phyloP scores from a whole-genome alignment of 2,888 invertebrate genomes.

The Scaeva pyrastri region DNA sequence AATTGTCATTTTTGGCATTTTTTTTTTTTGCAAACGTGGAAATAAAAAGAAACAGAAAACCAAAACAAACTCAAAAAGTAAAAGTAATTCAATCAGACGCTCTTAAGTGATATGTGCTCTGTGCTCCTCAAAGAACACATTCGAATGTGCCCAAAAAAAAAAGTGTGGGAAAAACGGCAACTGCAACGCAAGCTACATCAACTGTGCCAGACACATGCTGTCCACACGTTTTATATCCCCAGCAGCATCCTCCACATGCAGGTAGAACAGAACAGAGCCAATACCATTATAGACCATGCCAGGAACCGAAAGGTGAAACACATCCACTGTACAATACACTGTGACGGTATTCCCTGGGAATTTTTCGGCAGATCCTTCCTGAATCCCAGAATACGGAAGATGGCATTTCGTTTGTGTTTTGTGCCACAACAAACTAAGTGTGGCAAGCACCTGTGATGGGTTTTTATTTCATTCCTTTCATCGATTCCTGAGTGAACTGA shows the following conservation, averaged over 20 bases:
- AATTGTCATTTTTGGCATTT: background rate
- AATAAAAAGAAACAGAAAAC: background rate
- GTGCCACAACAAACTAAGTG: conserved; percentile 67
- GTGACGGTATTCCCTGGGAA: conserved; percentile 11
- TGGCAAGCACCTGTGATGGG: conserved; percentile 64
- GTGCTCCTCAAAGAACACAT: background rate
- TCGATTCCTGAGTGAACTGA: no score
- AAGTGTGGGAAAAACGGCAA: conserved; percentile 71
- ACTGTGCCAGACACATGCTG: conserved; percentile 72
- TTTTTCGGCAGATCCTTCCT: conserved; percentile 46
- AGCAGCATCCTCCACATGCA: conserved; percentile 24
- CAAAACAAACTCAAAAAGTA: conserved; percentile 14
- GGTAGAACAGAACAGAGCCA: background rate
- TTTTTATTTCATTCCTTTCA: conserved; percentile 32
- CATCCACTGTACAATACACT: background rate
- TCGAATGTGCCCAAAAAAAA: background rate
- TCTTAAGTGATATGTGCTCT: background rate
- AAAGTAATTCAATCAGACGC: conserved; percentile 37
- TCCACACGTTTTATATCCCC: conserved; percentile 48
- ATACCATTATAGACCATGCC: background rate
- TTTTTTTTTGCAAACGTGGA: background rate
- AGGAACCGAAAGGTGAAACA: conserved; percentile 10
- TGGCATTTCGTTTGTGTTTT: conserved; percentile 32
- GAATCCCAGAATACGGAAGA: conserved; percentile 40
- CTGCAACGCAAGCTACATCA: conserved; percentile 60